Conservation (phyloP, 2,113 vertebrate genomes). For the Brachyhypopomus gauderio region DNA sequence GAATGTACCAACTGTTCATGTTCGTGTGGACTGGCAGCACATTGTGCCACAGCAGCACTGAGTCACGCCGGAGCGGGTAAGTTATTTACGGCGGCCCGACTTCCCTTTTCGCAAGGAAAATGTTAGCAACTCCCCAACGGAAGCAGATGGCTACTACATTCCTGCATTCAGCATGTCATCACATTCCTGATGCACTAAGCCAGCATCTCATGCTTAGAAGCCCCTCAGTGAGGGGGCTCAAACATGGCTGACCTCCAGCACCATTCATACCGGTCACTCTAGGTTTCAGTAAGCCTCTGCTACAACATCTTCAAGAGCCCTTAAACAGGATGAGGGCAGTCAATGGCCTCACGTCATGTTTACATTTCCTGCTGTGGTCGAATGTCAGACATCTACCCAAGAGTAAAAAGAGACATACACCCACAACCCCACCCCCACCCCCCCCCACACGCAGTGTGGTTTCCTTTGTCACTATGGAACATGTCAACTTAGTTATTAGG, state of each 20-base stretch:
- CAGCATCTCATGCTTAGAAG: not conserved
- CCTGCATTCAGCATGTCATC: not conserved
- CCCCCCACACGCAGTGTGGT: slow-evolving; percentile 10
- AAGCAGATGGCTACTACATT: slow-evolving; percentile 2
- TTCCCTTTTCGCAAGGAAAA: not conserved
- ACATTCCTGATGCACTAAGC: not conserved
- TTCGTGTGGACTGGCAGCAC: not conserved
- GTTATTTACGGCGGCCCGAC: not conserved
- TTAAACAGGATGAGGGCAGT: not conserved
- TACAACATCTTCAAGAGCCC: not conserved
- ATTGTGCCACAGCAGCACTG: not conserved
- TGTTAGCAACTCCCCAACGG: not conserved
- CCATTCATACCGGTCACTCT: not conserved
- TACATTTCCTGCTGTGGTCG: not conserved
- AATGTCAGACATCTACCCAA: not conserved
- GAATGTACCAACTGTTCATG: not conserved
- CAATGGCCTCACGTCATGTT: not conserved
- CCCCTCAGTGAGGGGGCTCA: not conserved
- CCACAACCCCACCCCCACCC: slow-evolving; percentile 19
- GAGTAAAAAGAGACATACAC: slow-evolving; percentile 20
- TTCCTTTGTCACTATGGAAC: slow-evolving; percentile 23
- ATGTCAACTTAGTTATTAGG: slow-evolving; percentile 19
- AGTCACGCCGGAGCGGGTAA: not conserved
- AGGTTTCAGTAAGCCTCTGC: not conserved
- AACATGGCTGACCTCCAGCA: not conserved